These are phyloP conservation scores for Epizoanthus ramosus DNA, from an alignment of 92 coral and sea anemone genomes.

Conservation along the genomic window DNA sequence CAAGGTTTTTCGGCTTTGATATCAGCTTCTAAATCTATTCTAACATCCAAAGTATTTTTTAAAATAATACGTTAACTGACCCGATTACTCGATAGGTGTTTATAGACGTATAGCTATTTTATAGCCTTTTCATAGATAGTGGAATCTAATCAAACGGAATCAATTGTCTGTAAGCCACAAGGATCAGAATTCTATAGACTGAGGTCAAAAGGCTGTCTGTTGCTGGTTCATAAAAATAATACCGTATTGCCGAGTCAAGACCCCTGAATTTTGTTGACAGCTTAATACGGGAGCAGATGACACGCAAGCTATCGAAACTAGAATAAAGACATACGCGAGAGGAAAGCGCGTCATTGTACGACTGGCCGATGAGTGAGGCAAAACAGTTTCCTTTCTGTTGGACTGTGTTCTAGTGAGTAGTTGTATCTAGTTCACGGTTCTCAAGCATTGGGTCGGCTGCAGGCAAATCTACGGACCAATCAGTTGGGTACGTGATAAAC, in stretches of 20 bases:
- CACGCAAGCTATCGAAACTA: conserved; percentile 14
- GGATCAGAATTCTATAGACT: conserved; percentile 3
- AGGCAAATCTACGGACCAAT: conserved; percentile 9
- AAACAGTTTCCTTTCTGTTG: neutral
- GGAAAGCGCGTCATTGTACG: neutral
- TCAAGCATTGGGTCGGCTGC: neutral
- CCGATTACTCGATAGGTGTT: conserved; percentile 22
- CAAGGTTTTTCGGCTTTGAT: neutral
- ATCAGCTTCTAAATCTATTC: neutral
- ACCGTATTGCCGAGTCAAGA: neutral
- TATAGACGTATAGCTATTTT: conserved; percentile 17
- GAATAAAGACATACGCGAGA: neutral
- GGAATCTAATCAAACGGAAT: conserved; percentile 2
- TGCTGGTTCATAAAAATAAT: neutral
- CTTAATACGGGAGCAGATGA: conserved; percentile 22
- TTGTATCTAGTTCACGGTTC: neutral
- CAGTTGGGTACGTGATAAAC: neutral
- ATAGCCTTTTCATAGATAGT: neutral
- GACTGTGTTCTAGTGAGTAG: neutral
- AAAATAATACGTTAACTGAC: neutral
- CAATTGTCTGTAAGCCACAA: conserved; percentile 11
- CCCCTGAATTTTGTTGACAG: conserved; percentile 14
- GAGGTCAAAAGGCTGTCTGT: conserved; percentile 24
- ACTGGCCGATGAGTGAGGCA: neutral
- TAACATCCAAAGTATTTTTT: neutral